Evolutionary conservation across 2,113 vertebrate species (phyloP).

Genomic region (Hippocampus zosterae): DNA sequence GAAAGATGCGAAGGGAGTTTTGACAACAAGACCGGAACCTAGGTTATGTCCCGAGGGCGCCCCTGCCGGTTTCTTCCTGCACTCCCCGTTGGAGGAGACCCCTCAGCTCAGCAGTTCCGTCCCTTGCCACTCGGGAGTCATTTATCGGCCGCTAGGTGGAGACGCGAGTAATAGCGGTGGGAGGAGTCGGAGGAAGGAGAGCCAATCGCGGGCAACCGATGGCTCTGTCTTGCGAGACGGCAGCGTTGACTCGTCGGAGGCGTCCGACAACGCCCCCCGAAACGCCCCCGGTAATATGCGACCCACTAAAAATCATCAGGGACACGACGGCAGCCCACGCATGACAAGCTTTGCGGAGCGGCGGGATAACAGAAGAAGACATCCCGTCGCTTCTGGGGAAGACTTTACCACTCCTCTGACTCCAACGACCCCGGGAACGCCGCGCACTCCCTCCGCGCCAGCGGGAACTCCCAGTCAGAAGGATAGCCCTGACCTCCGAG

Average conservation of each 20-base stretch:
- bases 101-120: constrained; percentile 71
- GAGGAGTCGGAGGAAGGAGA: constrained; percentile 34
- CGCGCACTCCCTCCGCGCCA: constrained; percentile 51
- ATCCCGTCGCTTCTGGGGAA: constrained; percentile 56
- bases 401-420: constrained; percentile 41
- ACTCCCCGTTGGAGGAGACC: constrained; percentile 67
- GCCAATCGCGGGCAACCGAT: constrained; percentile 41
- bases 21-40: constrained; percentile 66
- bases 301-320: constrained; percentile 40
- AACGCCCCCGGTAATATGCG: constrained; percentile 61
- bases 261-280: constrained; percentile 59
- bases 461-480: constrained; percentile 31
- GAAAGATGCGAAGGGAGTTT: constrained; percentile 26
- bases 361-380: constrained; percentile 54
- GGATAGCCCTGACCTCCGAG: constrained; percentile 65
- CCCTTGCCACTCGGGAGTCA: constrained; percentile 63
- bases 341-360: constrained; percentile 87
- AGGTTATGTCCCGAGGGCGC: constrained; percentile 84
- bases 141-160: constrained; percentile 51
- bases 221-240: constrained; percentile 72
- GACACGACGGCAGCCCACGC: constrained; percentile 58
- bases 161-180: constrained; percentile 27
- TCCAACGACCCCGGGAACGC: constrained; percentile 53
- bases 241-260: constrained; percentile 74
- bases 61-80: constrained; percentile 84